These are phyloP conservation scores for Tetraneura akinire DNA, from an alignment of 1,140 invertebrate species.

Conservation along the genomic window DNA sequence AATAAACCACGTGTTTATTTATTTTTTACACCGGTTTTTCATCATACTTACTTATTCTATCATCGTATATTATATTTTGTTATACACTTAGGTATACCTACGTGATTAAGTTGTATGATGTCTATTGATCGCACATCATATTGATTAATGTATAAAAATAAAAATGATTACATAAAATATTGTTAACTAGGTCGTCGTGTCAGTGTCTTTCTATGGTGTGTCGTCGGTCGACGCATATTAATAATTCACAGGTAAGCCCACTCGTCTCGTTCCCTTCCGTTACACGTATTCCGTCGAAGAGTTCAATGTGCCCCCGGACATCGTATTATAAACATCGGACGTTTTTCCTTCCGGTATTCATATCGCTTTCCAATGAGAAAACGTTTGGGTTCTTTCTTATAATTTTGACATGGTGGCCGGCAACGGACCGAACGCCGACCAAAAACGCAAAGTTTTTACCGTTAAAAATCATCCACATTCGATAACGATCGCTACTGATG, in stretches of 20 bases:
- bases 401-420: background rate
- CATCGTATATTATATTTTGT: too few species aligned
- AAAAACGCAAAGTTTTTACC: background rate
- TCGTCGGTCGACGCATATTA: background rate
- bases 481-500: constrained; percentile 1
- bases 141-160: too few species aligned
- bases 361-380: too few species aligned
- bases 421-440: background rate
- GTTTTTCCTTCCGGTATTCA: background rate
- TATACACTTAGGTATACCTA: too few species aligned
- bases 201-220: background rate
- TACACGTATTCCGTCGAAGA: background rate
- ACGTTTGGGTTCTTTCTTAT: too few species aligned
- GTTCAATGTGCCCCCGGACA: background rate
- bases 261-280: background rate
- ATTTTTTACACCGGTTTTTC: too few species aligned
- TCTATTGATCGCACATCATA: too few species aligned
- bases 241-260: background rate
- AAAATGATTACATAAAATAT: background rate
- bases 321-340: background rate
- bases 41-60: too few species aligned
- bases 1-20: too few species aligned
- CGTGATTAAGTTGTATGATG: too few species aligned
- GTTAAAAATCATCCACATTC: constrained; percentile 1
- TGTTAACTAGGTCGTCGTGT: background rate